Percentiles rank a stretch among this genome's conserved stretches.
Evolutionary conservation across 2,113 vertebrate species (phyloP).

Genomic region (Rattus norvegicus): GRCr8 NC_086029.1:61814501-61815000

Average conservation of each 20-base stretch:
- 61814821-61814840: slow-evolving; percentile 73
- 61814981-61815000: not conserved
- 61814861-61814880: slow-evolving; percentile 77
- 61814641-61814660: slow-evolving; percentile 34
- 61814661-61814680: not conserved
- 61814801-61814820: slow-evolving; percentile 51
- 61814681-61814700: not conserved
- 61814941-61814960: slow-evolving; percentile 27
- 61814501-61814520: not conserved
- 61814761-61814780: no score
- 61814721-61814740: no score
- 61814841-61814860: slow-evolving; percentile 71
- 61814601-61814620: not conserved
- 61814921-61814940: slow-evolving; percentile 59
- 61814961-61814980: slow-evolving; percentile 30
- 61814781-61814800: no score
- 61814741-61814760: no score
- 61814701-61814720: no score
- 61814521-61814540: not conserved
- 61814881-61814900: slow-evolving; percentile 75
- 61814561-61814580: not conserved
- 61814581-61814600: not conserved
- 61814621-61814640: not conserved
- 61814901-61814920: slow-evolving; percentile 17
- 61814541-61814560: not conserved